phyloP scores from a whole-genome alignment of 2,797 vertebrate genomes.

The Cossypha caffra region DNA sequence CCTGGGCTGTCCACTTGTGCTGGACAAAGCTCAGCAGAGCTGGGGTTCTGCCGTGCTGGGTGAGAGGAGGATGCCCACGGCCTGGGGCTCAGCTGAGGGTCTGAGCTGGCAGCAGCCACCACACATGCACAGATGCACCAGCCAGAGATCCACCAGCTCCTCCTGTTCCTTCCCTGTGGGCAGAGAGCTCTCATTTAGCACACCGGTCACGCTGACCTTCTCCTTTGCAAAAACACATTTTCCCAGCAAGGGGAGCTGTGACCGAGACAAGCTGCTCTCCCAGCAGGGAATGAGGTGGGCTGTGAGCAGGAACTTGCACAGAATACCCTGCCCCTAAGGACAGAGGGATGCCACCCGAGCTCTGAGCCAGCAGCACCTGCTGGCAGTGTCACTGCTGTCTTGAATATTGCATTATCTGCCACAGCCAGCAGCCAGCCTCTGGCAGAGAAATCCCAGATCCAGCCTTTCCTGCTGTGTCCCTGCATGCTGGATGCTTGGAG shows the following conservation, averaged over 20 bases:
- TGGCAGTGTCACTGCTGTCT: neutral
- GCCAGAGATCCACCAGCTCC: neutral
- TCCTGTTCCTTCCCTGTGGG: neutral
- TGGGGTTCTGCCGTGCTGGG: neutral
- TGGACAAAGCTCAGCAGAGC: neutral
- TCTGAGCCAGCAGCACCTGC: neutral
- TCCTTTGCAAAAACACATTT: neutral
- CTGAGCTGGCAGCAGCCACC: neutral
- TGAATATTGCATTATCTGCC: neutral
- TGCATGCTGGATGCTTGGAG: neutral
- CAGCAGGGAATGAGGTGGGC: neutral
- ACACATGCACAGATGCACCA: neutral
- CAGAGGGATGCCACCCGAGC: neutral
- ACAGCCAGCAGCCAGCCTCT: neutral
- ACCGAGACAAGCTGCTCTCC: neutral
- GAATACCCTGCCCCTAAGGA: neutral
- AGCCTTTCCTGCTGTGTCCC: neutral
- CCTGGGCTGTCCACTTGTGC: fast-evolving
- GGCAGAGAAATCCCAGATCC: neutral
- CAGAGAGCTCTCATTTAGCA: neutral
- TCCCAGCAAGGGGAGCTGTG: neutral
- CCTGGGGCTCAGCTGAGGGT: neutral
- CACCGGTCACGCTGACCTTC: slow-evolving; percentile 45
- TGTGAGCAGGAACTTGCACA: neutral
- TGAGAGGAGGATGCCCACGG: neutral